Evolutionary conservation across 2,888 invertebrate species (phyloP), one percentile per base, ranked within the genome.

Genomic region (Dioctria linearis): DNA sequence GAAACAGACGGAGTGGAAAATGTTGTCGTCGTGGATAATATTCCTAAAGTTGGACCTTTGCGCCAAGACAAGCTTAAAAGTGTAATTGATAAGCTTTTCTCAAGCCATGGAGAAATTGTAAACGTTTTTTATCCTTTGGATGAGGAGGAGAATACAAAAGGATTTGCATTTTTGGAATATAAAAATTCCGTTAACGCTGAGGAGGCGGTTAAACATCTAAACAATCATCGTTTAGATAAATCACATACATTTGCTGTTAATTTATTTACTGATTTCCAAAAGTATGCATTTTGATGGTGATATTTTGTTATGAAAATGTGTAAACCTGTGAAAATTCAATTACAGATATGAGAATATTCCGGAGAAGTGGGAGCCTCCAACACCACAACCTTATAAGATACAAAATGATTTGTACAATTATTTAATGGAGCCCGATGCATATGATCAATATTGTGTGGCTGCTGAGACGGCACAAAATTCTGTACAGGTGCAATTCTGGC

Each of bases 1-100:
- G 98, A 98, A 90, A 96, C 96, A 4, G 98, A 98, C 90, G 98
- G 98, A 67, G 96, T 98, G 79, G 98, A 99, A 88, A 96, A 95
- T 86, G 96, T 98, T 71, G 93, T 99, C 83, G 96, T 99, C 9
- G 96, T 99, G 8, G 99, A 99, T 88, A 98, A 98, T 83, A 95
- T 98, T 80, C 99, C 99, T 61, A 94, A 95, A 88, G 98, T 99
- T 84, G 98, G 96, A 78, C 94, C 95, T 51, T 96, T 96, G 84
- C 93, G 98, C 78, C 90, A 98, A 83, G 97, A 97, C 81, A 98
- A 98, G 89, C 92, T 99, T 65, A 95, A 96, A 87, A 94, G 94
- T 82, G 97, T 99, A 39, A 94, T 99, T 84, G 93, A 93, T 82
- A 99, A 98, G 90, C 92, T 98, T 75, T 98, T 97, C 88, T 93